Percentiles rank a stretch among this genome's conserved stretches.
These are phyloP conservation scores for Notechis scutatus DNA, from an alignment of 2,113 vertebrate species.

Conservation along the genomic window DNA sequence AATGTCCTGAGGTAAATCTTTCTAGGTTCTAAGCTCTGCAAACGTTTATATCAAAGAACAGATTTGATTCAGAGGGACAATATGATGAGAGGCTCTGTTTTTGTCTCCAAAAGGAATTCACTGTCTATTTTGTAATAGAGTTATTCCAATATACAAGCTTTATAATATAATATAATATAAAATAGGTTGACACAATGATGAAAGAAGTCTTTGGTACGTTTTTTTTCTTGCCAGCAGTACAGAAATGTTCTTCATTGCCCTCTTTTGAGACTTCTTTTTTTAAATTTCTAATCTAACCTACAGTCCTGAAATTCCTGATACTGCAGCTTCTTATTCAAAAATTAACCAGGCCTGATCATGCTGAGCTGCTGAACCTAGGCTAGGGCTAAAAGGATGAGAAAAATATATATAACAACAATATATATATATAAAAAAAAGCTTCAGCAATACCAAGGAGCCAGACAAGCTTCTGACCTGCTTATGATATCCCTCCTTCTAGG, in stretches of 20 bases:
- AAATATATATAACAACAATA: no score
- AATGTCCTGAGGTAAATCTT: background rate
- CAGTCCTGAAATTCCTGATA: background rate
- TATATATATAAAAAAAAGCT: background rate
- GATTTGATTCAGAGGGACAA: background rate
- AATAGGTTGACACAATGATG: background rate
- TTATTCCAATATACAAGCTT: background rate
- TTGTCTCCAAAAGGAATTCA: background rate
- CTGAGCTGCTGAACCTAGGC: background rate
- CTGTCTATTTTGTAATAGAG: background rate
- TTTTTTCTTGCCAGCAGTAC: background rate
- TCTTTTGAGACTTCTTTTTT: background rate
- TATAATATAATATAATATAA: background rate
- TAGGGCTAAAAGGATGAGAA: background rate
- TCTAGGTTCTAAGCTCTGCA: background rate
- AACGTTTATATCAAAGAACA: background rate
- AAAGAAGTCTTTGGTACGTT: background rate
- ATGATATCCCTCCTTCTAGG: conserved; percentile 61
- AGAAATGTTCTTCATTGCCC: background rate
- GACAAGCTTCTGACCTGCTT: background rate
- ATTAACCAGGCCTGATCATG: background rate
- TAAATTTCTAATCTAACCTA: background rate
- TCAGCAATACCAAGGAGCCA: background rate
- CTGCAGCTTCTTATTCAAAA: background rate
- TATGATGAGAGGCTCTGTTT: background rate